A percentile compares a stretch with the other conserved stretches of the same genome.
Evolutionary conservation across 2,797 vertebrate genomes (phyloP).

Genomic region (Antennarius maculatus): DNA sequence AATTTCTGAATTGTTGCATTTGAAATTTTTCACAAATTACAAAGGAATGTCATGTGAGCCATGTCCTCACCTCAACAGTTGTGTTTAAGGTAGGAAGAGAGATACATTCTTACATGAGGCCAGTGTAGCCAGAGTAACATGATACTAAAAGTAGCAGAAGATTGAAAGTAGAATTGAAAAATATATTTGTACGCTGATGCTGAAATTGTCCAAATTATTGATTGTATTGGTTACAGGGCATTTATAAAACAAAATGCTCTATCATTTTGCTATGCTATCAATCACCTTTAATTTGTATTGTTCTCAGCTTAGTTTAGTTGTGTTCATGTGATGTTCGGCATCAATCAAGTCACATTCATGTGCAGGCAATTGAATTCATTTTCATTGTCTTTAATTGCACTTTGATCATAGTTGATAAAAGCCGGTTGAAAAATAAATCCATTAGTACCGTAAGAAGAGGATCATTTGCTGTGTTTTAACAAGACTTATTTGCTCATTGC

Average conservation of each 20-base stretch:
- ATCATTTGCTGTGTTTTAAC: conserved; percentile 49
- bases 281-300: conserved; percentile 58
- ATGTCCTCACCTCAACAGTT: too few relatives aligned
- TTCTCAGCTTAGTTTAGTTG: conserved; percentile 51
- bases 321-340: conserved; percentile 64
- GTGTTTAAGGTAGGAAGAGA: not conserved
- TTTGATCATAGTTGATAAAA: conserved; percentile 67
- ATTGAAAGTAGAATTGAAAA: not conserved
- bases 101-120: not conserved
- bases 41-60: too few relatives aligned
- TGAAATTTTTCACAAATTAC: not conserved
- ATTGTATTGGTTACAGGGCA: conserved; percentile 16
- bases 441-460: conserved; percentile 50
- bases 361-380: conserved; percentile 58
- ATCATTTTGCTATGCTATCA: conserved; percentile 48
- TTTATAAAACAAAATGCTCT: conserved; percentile 23
- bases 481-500: conserved; percentile 46
- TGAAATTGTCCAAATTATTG: conserved; percentile 13
- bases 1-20: not conserved
- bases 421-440: conserved; percentile 48
- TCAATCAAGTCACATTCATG: conserved; percentile 64
- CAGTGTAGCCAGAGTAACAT: not conserved
- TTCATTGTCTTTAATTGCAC: conserved; percentile 63
- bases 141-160: not conserved
- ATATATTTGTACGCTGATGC: not conserved